Evolutionary conservation across 2,888 invertebrate genomes (phyloP), one percentile per base, ranked within the genome.

Genomic region (Mesorhabditis belari): DNA sequence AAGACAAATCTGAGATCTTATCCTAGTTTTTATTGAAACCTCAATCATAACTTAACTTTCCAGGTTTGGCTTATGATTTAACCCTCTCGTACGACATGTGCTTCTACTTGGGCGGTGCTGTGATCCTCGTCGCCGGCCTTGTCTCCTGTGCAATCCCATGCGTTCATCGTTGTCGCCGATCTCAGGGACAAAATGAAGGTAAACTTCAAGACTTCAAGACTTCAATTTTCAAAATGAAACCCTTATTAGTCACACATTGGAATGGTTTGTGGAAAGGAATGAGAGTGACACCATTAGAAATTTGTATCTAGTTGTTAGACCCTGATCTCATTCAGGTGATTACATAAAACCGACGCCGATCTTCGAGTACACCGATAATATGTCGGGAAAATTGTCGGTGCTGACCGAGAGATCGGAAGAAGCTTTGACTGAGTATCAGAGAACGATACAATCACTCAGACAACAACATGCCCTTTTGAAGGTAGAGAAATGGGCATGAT

Each of bases 21-120:
- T n/a, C n/a, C n/a, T n/a, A 17, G 35, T 12, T 35, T 35, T 9
- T 35, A 35, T 35, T 35, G 35, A 49, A 24, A 60, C 62, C 19
- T 2, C 12, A 58, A 17, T 23, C 17, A 29, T n/a, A 9, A 35
- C 12, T 17, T 60, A 6, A 26, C 29, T 4, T 90, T 71, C 88
- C 90, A 73, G 95, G 95, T 67, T 89, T 89, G 25, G 88, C 96
- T 25, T 93, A 89, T 81, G 94, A 95, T 82, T 86, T 88, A 2
- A 93, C 93, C 0, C 82, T 87, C 67, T 88, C 88, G 67, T 96
- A 92, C 82, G 88, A 88, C 80, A 87, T 90, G 44, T 90, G 94
- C 12, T 98, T 96, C 85, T 91, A 87, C 80, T 89, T 93, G 85
- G 94, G 94, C 3, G 92, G 91, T 3, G 88, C 86, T 0, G 88